Conservation (phyloP, 2,888 invertebrate genomes). For the Aphodius granarius region DNA sequence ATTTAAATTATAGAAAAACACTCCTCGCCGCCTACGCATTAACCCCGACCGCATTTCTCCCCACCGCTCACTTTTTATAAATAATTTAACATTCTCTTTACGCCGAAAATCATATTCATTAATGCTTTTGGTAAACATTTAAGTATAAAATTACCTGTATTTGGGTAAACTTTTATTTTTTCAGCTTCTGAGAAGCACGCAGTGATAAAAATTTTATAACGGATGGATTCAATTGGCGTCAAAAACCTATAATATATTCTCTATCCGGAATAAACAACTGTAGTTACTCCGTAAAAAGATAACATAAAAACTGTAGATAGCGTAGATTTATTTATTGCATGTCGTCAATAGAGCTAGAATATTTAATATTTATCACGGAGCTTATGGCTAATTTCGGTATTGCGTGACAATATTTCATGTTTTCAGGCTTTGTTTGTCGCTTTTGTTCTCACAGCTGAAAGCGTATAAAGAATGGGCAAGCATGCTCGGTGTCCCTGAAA, state of each 20-base stretch:
- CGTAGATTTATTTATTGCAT: neutral
- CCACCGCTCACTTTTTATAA: neutral
- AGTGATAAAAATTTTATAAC: no score
- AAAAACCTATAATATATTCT: no score
- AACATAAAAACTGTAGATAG: neutral
- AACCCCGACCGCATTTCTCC: neutral
- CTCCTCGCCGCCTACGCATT: conserved; percentile 10
- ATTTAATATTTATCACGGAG: neutral
- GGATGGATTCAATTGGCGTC: no score
- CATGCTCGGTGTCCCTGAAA: neutral
- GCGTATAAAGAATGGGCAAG: neutral
- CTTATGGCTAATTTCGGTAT: neutral
- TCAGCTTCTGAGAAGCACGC: no score
- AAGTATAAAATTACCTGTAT: neutral
- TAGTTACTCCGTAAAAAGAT: neutral
- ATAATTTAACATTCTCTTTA: neutral
- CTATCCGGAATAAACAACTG: neutral
- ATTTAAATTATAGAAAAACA: conserved; percentile 29
- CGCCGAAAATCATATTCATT: neutral
- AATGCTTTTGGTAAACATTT: neutral
- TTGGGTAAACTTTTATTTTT: neutral
- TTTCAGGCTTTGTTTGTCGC: neutral
- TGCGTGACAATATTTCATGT: neutral
- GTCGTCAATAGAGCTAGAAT: neutral
- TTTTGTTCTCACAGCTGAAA: neutral